Evolutionary conservation across 1,140 invertebrate genomes (phyloP).

Genomic region (Tyrophagus putrescentiae): DNA sequence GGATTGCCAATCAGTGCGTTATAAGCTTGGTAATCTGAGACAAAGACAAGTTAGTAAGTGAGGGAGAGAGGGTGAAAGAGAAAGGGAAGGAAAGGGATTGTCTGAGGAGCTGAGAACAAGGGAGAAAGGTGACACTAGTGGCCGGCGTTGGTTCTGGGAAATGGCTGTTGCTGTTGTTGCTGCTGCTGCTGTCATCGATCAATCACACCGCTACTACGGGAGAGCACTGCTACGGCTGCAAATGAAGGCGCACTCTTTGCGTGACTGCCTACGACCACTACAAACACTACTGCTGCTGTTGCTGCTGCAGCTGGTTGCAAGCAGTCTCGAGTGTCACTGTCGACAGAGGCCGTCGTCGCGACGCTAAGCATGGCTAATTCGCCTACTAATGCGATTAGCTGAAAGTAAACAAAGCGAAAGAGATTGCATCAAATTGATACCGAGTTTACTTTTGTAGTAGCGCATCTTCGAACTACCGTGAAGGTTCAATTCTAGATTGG

Average conservation of each 20-base stretch:
- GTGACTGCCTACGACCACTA: background rate
- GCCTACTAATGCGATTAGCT: slow-evolving; percentile 7
- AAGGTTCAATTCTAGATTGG: slow-evolving; percentile 6
- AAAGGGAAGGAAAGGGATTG: too few relatives aligned
- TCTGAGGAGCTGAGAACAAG: too few relatives aligned
- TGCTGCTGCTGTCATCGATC: background rate
- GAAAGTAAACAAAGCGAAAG: slow-evolving; percentile 6
- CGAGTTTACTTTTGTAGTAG: slow-evolving; percentile 11
- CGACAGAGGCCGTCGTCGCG: background rate
- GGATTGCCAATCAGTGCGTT: slow-evolving; percentile 49
- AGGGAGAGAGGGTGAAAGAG: too few relatives aligned
- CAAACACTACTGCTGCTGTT: too few relatives aligned
- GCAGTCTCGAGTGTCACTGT: background rate
- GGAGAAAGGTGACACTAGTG: too few relatives aligned
- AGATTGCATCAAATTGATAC: background rate
- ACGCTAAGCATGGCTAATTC: background rate
- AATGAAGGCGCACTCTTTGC: too few relatives aligned
- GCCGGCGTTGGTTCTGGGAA: too few relatives aligned
- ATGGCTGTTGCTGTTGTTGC: too few relatives aligned
- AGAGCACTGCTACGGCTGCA: too few relatives aligned
- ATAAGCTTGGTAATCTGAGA: slow-evolving; percentile 27
- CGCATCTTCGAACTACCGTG: background rate
- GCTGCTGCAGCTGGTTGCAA: too few relatives aligned
- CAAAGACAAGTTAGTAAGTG: too few relatives aligned
- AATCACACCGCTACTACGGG: background rate